A percentile compares a stretch with the other conserved stretches of the same genome.
These are phyloP conservation scores for Volucella zonaria DNA, from an alignment of 2,888 invertebrate genomes.

Conservation along the genomic window DNA sequence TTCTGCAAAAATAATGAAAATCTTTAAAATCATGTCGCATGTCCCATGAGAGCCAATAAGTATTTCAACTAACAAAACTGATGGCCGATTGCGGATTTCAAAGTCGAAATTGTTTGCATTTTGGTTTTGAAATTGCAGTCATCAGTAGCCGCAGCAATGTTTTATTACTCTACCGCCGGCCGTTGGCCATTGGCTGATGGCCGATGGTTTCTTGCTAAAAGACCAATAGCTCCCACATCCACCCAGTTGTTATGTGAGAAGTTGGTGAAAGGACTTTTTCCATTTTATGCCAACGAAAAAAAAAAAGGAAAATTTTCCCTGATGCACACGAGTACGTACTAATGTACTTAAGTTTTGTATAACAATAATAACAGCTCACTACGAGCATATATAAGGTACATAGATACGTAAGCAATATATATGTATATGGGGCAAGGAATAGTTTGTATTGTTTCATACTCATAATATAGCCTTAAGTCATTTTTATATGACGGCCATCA, in stretches of 20 bases:
- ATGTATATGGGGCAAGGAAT: constrained; percentile 41
- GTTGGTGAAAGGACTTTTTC: constrained; percentile 41
- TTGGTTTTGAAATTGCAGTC: constrained; percentile 33
- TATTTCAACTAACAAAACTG: too few relatives aligned
- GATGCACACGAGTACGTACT: constrained; percentile 28
- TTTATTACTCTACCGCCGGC: constrained; percentile 24
- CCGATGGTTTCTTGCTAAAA: neutral
- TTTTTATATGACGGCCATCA: constrained; percentile 72
- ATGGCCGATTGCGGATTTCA: neutral
- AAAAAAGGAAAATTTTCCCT: constrained; percentile 18
- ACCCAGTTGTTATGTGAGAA: constrained; percentile 18
- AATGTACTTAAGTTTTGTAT: constrained; percentile 12
- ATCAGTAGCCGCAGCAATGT: constrained; percentile 17
- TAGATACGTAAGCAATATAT: too few relatives aligned
- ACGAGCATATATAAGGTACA: neutral
- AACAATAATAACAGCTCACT: constrained; percentile 64
- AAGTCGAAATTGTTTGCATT: constrained; percentile 28
- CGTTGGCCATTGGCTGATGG: neutral
- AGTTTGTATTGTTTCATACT: constrained; percentile 71
- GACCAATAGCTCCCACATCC: constrained; percentile 10
- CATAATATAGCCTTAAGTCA: constrained; percentile 71
- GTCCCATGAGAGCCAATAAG: too few relatives aligned
- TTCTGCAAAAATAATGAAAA: too few relatives aligned
- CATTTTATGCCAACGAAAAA: constrained; percentile 37
- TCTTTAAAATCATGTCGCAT: too few relatives aligned